Conservation (phyloP, 2,888 invertebrate genomes). For the Dynastes hyllus region DNA sequence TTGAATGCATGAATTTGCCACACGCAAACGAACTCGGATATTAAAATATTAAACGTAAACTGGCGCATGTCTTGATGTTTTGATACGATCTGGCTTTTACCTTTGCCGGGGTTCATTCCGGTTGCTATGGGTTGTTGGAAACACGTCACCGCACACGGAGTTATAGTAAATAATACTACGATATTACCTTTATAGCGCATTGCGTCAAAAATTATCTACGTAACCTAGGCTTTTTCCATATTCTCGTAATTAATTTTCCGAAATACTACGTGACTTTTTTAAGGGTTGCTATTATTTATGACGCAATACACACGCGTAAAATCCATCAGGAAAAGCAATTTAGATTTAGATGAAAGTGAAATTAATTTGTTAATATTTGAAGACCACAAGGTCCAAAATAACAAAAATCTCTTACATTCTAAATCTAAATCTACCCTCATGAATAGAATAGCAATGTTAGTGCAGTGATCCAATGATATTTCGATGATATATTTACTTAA, state of each 20-base stretch:
- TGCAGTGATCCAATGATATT: too few species aligned
- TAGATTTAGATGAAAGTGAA: too few species aligned
- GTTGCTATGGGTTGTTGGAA: slow-evolving; percentile 32
- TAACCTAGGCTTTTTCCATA: background rate
- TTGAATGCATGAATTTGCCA: slow-evolving; percentile 4
- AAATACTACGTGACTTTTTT: background rate
- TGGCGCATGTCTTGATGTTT: slow-evolving; percentile 31
- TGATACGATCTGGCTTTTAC: slow-evolving; percentile 38
- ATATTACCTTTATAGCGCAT: slow-evolving; percentile 24
- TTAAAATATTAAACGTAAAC: slow-evolving; percentile 32
- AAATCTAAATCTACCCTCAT: too few species aligned
- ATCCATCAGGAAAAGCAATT: background rate
- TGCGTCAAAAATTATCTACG: slow-evolving; percentile 42
- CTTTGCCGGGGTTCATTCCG: slow-evolving; percentile 26
- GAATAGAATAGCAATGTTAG: too few species aligned
- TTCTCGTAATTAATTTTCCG: slow-evolving; percentile 5
- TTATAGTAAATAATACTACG: slow-evolving; percentile 25
- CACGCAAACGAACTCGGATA: slow-evolving; percentile 36
- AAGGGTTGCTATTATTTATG: background rate
- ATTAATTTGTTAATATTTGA: too few species aligned
- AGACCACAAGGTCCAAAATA: too few species aligned
- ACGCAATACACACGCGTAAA: background rate
- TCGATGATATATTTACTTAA: too few species aligned
- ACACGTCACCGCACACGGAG: slow-evolving; percentile 30
- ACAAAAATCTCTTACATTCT: too few species aligned